Base-by-base conservation (phyloP, 2,888 invertebrate genomes). In the Liodrosophila aerea region DNA sequence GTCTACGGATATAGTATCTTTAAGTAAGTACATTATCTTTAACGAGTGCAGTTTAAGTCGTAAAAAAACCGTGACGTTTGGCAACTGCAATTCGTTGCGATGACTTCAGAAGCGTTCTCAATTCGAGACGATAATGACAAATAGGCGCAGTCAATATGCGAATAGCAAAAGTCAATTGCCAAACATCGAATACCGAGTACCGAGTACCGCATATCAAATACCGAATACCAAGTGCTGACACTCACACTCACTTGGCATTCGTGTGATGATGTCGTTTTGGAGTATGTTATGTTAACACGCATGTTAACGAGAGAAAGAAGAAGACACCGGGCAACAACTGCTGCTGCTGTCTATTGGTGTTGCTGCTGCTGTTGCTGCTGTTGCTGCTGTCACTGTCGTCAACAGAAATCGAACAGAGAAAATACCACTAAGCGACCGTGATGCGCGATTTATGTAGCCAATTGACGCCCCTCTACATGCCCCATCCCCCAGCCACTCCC, bases 11-110 rank as follows among this genome's bases (percentile, higher is more conserved):
- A n/a, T 34, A 45, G 13, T 49, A 9, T 40, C 11, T 16, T 33
- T 27, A 31, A n/a, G 50, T 31, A 43, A 22, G 60, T 61, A 39
- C 18, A 29, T 39, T 41, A 45, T 27, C 16, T 47, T 36, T 50
- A 43, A 69, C 57, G 60, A 50, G 57, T 40, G 44, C n/a, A 51
- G 56, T 63, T 72, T 66, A 22, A 37, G 52, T 12, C 54, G 72
- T 46, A 47, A 83, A 67, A 52, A 74, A 80, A 43, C 75, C 80
- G 73, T 73, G 73, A 83, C 74, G 64, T 39, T 54, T 49, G 18
- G 15, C 36, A 50, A 59, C 53, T 50, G 39, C 34, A 9, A 60
- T 1, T 49, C 44, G 13, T 50, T 39, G 47, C 51, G 54, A 58
- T 57, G 52, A 22, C 7, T 36, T 54, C 11, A 76, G 74, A 80